Base-by-base conservation (phyloP, 92 coral and sea anemone species). In the Zoanthus sansibaricus region DNA sequence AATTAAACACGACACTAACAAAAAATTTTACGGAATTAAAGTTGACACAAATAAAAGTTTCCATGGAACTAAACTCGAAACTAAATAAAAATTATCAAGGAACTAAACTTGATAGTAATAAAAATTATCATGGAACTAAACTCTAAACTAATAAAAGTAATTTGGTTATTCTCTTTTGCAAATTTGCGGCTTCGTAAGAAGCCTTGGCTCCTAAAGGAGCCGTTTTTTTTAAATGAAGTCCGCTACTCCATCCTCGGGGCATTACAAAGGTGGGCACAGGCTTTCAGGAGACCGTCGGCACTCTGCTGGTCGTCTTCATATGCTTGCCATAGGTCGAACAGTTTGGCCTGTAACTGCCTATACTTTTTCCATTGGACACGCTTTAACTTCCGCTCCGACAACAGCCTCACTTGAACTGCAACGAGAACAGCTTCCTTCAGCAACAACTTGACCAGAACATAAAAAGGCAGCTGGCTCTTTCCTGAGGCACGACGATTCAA, bases 381-480 rank as follows among this genome's bases (percentile, higher is more conserved):
- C 25, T 25, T 25, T 25, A 25, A 25, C 25, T 25, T 25, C 25
- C 25, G 25, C 25, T 25, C 25, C 25, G 25, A 25, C 25, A 62
- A 8, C 70, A 62, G 16, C 70, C 70, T 62, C 25, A 62, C 70
- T 62, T 62, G 70, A 15, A 62, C 70, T 3, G 70, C 70, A 62
- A 62, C 70, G 18, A 62, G 70, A 62, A 21, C 70, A 15, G 70
- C 70, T 62, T 62, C 70, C 70, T 62, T 62, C 70, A 13, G 70
- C 70, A 62, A 18, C n/a, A 62, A 62, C 30, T 25, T 25, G 25
- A 25, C 25, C 25, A 25, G 25, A 0, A 25, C 25, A 25, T 25
- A 25, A 25, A 25, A 25, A 25, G 25, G 25, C 25, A 25, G 25
- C 25, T 25, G 25, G 25, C 25, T 25, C 25, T 25, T 25, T 25